Conservation (phyloP, 2,888 invertebrate genomes). For the Oithona nana region DNA sequence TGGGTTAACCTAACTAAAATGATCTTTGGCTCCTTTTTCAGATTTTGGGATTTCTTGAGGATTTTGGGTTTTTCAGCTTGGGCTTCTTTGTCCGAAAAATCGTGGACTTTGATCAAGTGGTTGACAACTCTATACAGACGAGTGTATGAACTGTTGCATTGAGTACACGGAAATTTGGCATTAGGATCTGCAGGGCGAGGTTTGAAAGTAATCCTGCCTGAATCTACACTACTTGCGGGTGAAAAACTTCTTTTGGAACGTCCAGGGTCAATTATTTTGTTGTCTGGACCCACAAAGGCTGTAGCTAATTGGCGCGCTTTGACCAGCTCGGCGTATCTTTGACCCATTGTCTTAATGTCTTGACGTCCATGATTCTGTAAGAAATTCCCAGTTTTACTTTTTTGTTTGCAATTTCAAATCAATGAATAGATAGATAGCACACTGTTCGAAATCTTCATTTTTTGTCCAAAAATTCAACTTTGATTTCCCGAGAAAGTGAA, state of each 20-base stretch:
- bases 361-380: neutral
- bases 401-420: neutral
- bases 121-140: neutral
- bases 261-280: conserved; percentile 6
- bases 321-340: neutral
- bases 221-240: neutral
- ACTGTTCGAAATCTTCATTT: no score
- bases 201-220: neutral
- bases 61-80: no score
- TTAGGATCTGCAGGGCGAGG: neutral
- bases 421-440: neutral
- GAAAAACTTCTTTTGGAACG: neutral
- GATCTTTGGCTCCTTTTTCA: neutral
- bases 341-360: neutral
- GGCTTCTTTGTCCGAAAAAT: no score
- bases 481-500: no score
- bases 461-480: no score
- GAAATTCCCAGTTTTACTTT: neutral
- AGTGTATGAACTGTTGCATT: neutral
- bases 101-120: neutral
- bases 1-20: neutral
- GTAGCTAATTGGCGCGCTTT: neutral
- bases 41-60: no score
- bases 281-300: conserved; percentile 3
- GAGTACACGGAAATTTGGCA: neutral